These are phyloP conservation scores for Leptatherina wallacei DNA, from an alignment of 2,797 vertebrate species.

Conservation along the genomic window DNA sequence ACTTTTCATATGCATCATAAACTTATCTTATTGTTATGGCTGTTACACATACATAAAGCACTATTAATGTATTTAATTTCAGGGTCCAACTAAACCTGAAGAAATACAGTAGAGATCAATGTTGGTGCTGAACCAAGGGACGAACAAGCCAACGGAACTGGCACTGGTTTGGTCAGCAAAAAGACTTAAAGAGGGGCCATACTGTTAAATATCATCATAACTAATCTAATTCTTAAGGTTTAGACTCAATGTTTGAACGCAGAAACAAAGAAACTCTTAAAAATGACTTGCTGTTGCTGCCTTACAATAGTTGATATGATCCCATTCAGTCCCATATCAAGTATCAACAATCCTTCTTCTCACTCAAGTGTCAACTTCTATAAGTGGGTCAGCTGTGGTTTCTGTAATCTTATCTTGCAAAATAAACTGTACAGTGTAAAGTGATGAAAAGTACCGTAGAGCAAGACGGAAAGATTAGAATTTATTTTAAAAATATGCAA, in stretches of 20 bases:
- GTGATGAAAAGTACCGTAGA: neutral
- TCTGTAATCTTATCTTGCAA: conserved; percentile 20
- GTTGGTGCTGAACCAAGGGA: neutral
- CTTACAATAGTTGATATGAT: neutral
- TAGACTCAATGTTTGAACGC: neutral
- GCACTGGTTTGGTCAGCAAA: neutral
- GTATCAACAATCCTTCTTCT: conserved; percentile 6
- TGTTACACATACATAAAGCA: neutral
- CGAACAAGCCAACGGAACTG: neutral
- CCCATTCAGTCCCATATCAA: neutral
- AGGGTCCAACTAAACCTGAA: neutral
- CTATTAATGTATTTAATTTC: neutral
- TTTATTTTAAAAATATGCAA: neutral
- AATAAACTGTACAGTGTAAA: neutral
- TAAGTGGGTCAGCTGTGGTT: conserved; percentile 34
- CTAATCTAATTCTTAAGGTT: neutral
- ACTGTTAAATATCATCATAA: neutral
- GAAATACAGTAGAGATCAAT: neutral
- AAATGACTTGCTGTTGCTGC: neutral
- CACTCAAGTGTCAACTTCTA: conserved; percentile 20
- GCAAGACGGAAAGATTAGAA: neutral
- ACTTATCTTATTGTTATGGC: neutral
- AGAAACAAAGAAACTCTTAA: neutral
- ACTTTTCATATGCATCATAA: neutral
- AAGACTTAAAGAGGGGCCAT: neutral